A percentile compares a stretch with the other conserved stretches of the same genome.
Evolutionary conservation across 2,113 vertebrate species (phyloP).

Genomic region (Albula goreensis): DNA sequence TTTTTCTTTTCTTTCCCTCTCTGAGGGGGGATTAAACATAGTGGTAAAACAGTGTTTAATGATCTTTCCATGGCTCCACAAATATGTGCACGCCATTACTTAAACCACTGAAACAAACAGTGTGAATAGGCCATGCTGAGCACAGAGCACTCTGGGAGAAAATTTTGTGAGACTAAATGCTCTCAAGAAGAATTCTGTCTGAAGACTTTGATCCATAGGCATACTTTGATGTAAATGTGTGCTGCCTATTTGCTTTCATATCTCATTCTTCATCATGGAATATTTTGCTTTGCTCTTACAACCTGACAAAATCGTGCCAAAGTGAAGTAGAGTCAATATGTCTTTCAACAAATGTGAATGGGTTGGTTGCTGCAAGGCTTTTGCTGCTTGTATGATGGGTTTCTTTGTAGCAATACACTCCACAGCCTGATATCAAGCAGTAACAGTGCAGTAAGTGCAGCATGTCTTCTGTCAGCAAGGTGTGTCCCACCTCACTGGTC

Average conservation of each 20-base stretch:
- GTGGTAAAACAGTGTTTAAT: slow-evolving; percentile 81
- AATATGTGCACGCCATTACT: neutral
- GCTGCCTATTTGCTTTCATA: neutral
- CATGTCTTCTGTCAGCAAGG: neutral
- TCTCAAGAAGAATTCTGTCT: neutral
- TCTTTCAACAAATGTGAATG: neutral
- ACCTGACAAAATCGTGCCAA: neutral
- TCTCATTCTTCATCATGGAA: neutral
- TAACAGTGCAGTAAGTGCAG: neutral
- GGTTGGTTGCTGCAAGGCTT: neutral
- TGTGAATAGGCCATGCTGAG: neutral
- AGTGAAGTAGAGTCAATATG: no score
- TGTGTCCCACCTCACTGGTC: no score
- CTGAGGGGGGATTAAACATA: slow-evolving; percentile 72
- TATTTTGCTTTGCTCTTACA: neutral
- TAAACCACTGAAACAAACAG: slow-evolving; percentile 3
- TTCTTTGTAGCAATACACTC: neutral
- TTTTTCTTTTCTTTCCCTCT: slow-evolving; percentile 59
- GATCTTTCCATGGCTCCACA: slow-evolving; percentile 73
- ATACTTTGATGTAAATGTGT: neutral
- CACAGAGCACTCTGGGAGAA: neutral
- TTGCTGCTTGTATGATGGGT: neutral
- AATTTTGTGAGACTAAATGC: neutral
- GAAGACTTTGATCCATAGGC: neutral
- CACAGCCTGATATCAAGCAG: no score